Evolutionary conservation across 1,140 invertebrate genomes (phyloP), one percentile per base, ranked within the genome.

Genomic region (Cyclargus thomasi): DNA sequence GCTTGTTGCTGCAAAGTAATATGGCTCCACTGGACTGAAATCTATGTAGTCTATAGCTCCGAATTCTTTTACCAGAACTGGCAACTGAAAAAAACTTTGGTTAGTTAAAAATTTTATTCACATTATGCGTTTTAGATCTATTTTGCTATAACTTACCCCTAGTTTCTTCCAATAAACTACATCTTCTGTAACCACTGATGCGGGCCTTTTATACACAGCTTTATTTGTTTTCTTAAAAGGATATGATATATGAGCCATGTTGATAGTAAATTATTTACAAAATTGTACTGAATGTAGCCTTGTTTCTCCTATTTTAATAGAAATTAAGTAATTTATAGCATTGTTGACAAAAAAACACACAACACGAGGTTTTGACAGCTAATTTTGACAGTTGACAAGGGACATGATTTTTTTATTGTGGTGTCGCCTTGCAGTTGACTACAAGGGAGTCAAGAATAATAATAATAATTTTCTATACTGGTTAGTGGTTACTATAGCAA

Each of bases 1-100:
- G 86, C 95, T 97, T 62, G 97, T 97, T 6, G 97, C 95, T 14
- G 97, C 96, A 92, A 98, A 97, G 83, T 96, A 94, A 91, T 97
- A 93, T 0, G 97, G 96, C 77, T 97, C 94, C 16, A 94, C 91
- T 7, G 96, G 95, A 76, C 96, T 97, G 82, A 99, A 97, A 83
- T 98, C 95, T 64, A 99, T 93, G 78, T 96, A 95, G 83, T 98
- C 97, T 36, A 99, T 96, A 0, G 95, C 93, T 47, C 97, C 97
- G 92, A 96, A 97, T 88, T 99, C 97, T 90, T 98, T 99, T 0
- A 98, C 92, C 57, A 97, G 92, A 5, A 97, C 95, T 63, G 97
- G 96, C 75, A 94, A 91, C 97, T 98, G 83, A 74, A 93, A 94
- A 71, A 67, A 77, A 11, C 0, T 1, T 47, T 47, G 11, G 39